These are phyloP conservation scores for Mustela nigripes DNA, from an alignment of 2,113 vertebrate genomes.

Conservation along the genomic window DNA sequence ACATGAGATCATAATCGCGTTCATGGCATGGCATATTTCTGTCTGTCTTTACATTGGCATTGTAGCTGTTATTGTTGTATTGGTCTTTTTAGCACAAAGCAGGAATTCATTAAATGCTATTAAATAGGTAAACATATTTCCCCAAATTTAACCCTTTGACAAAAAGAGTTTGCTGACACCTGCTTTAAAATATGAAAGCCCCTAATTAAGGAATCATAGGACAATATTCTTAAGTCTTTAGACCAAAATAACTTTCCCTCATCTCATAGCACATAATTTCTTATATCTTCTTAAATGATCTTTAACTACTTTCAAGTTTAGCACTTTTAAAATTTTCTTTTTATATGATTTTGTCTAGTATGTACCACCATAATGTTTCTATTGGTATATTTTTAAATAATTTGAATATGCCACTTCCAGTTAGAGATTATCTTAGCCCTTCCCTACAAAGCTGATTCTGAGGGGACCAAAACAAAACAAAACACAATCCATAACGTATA, in stretches of 20 bases:
- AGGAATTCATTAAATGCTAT: neutral
- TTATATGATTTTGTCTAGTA: neutral
- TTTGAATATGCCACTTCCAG: neutral
- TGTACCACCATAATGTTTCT: neutral
- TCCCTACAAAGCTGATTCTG: neutral
- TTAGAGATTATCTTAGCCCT: neutral
- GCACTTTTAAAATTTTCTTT: neutral
- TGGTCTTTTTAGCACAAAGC: neutral
- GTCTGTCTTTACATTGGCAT: neutral
- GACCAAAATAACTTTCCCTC: neutral
- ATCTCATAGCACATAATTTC: neutral
- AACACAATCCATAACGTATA: neutral
- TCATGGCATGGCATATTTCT: neutral
- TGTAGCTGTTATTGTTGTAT: neutral
- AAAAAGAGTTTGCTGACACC: neutral
- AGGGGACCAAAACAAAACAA: neutral
- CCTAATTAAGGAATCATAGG: neutral
- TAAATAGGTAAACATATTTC: neutral
- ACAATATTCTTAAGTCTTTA: neutral
- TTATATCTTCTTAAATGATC: neutral
- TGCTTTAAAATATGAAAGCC: neutral
- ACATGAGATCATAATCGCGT: neutral
- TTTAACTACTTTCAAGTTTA: neutral
- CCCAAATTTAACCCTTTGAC: neutral
- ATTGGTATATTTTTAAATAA: neutral